phyloP scores from a whole-genome alignment of 2,888 invertebrate species.

The Sipunculus nudus region DNA sequence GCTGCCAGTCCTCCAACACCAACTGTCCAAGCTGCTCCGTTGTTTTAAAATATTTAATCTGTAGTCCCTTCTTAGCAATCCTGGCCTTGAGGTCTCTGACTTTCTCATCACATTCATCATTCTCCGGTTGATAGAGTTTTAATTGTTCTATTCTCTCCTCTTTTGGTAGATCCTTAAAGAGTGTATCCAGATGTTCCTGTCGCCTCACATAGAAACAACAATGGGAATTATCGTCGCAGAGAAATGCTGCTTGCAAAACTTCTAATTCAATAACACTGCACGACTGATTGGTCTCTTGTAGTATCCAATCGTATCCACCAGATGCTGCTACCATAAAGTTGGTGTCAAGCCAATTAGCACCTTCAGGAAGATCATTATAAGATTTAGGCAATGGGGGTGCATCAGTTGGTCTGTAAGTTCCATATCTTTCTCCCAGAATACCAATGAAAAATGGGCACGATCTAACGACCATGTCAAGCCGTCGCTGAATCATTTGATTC shows the following conservation, averaged over 20 bases:
- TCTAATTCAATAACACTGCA: slow-evolving; percentile 61
- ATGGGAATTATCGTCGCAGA: slow-evolving; percentile 21
- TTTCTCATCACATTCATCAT: slow-evolving; percentile 50
- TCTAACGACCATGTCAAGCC: slow-evolving; percentile 50
- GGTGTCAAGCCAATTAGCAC: slow-evolving; percentile 51
- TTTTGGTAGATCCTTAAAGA: slow-evolving; percentile 26
- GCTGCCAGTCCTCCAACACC: slow-evolving; percentile 58
- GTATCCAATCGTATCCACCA: slow-evolving; percentile 60
- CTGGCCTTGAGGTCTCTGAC: slow-evolving; percentile 58
- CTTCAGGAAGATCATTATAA: slow-evolving; percentile 32
- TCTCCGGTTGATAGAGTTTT: slow-evolving; percentile 43
- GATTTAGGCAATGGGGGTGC: slow-evolving; percentile 39
- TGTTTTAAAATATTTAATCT: slow-evolving; percentile 59
- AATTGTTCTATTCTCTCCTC: slow-evolving; percentile 28
- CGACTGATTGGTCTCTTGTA: slow-evolving; percentile 52
- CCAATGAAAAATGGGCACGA: slow-evolving; percentile 61
- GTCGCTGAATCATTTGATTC: slow-evolving; percentile 47
- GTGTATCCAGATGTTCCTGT: slow-evolving; percentile 43
- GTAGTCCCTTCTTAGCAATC: slow-evolving; percentile 60
- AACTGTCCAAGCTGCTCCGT: slow-evolving; percentile 53
- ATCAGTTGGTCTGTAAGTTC: slow-evolving; percentile 48
- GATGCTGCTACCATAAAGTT: slow-evolving; percentile 54
- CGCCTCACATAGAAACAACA: slow-evolving; percentile 61
- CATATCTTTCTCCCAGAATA: slow-evolving; percentile 62
- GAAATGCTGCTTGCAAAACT: slow-evolving; percentile 51